phyloP scores from a whole-genome alignment of 2,888 invertebrate species.

The Noctua janthe region DNA sequence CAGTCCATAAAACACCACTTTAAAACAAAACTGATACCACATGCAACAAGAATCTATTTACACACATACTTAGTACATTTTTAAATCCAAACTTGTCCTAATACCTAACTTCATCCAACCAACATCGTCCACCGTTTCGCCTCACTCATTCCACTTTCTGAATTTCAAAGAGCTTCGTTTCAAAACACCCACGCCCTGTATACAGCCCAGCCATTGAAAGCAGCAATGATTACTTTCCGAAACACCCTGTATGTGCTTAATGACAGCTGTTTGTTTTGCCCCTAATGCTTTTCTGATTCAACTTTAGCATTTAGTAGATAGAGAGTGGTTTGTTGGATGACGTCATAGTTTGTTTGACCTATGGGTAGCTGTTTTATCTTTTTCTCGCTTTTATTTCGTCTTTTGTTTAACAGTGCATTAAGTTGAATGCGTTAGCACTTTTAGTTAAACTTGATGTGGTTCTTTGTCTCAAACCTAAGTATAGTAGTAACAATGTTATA shows the following conservation, averaged over 20 bases:
- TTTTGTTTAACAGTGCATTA: slow-evolving; percentile 23
- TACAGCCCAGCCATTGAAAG: slow-evolving; percentile 55
- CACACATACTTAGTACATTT: background rate
- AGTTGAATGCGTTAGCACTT: background rate
- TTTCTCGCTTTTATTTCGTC: slow-evolving; percentile 1
- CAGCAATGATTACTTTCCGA: slow-evolving; percentile 60
- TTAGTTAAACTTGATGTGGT: background rate
- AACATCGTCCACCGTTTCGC: slow-evolving; percentile 25
- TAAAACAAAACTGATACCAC: background rate
- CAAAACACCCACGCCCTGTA: slow-evolving; percentile 57
- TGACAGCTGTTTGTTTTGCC: slow-evolving; percentile 56
- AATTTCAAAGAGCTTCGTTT: slow-evolving; percentile 51
- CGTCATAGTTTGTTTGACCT: slow-evolving; percentile 56
- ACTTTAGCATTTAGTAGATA: slow-evolving; percentile 57
- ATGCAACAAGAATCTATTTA: background rate
- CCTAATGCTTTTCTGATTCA: slow-evolving; percentile 58
- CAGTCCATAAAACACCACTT: background rate
- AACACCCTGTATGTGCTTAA: slow-evolving; percentile 56
- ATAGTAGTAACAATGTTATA: too few relatives aligned
- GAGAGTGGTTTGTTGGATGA: slow-evolving; percentile 29
- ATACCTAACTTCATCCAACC: slow-evolving; percentile 7
- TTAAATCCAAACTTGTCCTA: slow-evolving; percentile 23
- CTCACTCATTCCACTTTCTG: slow-evolving; percentile 46
- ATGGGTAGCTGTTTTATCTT: slow-evolving; percentile 21
- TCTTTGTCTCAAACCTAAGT: background rate